Evolutionary conservation across 1,140 invertebrate species (phyloP).

Genomic region (Drosophila takahashii): DNA sequence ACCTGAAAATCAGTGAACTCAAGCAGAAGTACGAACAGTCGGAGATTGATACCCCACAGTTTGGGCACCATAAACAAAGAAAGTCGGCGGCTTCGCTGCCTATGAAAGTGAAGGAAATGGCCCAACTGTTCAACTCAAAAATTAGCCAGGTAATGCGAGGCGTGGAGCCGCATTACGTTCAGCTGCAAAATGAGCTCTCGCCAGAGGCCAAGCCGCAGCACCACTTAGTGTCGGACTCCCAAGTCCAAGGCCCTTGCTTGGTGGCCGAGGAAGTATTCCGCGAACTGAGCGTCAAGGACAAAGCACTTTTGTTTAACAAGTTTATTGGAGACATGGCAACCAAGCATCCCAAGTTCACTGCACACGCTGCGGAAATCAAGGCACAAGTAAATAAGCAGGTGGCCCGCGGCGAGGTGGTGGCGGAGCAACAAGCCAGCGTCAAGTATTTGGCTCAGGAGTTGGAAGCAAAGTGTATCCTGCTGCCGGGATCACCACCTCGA

Average conservation of each 20-base stretch:
- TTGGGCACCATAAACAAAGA: background rate
- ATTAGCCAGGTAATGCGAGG: constrained; percentile 64
- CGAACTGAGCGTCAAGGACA: constrained; percentile 78
- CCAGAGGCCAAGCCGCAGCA: constrained; percentile 28
- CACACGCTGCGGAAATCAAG: constrained; percentile 59
- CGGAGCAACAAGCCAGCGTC: constrained; percentile 69
- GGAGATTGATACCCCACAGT: constrained; percentile 5
- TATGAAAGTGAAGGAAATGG: constrained; percentile 74
- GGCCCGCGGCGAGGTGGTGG: constrained; percentile 63
- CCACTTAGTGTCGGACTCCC: background rate
- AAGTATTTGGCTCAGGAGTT: constrained; percentile 67
- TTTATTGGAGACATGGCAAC: constrained; percentile 74
- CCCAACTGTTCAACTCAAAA: constrained; percentile 73
- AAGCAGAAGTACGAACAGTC: constrained; percentile 64
- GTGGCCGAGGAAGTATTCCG: constrained; percentile 77
- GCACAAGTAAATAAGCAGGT: constrained; percentile 67
- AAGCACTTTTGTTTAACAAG: constrained; percentile 73
- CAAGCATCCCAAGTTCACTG: constrained; percentile 75
- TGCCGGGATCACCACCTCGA: constrained; percentile 2
- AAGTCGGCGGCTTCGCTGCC: constrained; percentile 41
- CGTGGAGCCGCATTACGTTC: constrained; percentile 45
- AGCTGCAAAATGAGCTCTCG: constrained; percentile 65
- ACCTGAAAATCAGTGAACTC: constrained; percentile 59
- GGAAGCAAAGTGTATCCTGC: constrained; percentile 68
- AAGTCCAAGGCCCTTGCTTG: constrained; percentile 43